Evolutionary conservation across 2,113 vertebrate genomes (phyloP), one percentile per base, ranked within the genome.

Genomic region (Callorhinus ursinus): DNA sequence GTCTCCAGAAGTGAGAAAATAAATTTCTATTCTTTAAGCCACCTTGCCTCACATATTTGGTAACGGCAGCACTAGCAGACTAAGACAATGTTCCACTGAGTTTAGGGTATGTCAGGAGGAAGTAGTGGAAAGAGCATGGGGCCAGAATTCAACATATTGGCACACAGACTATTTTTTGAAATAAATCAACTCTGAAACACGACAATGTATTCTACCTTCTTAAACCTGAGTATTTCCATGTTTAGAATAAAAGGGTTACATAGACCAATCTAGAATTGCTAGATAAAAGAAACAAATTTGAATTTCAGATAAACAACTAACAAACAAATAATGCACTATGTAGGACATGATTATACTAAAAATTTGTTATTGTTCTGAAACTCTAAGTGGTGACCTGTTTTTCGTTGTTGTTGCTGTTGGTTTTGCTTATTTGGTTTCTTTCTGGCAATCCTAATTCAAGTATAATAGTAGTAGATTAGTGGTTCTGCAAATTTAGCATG

Each of bases 221-320:
- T 77, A 55, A 92, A 86, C 28, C 12, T 39, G 4, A 76, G 1
- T 42, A 51, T 81, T 36, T 18, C 5, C 8, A 6, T 51, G 1
- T 82, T 80, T 67, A 42, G 90, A 95, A 83, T 46, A 46, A 90
- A 4, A 95, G 0, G 4, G 12, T 93, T 76, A 77, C 2, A 24
- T 49, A 57, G 18, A 91, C 7, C 4, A 7, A 42, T n/a, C 9
- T 49, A 42, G 9, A 15, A 9, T 59, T 76, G 11, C 0, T 9
- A 15, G 18, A 31, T 55, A 71, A 94, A 53, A 33, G 28, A 85
- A 5, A 6, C 51, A 87, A 80, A 83, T 74, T 13, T 51, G 15
- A 74, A 59, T 63, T 87, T 93, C 14, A 90, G 42, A 69, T 55
- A 59, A 90, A 51, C 21, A 90, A 82, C 42, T 69, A 39, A 42